Evolutionary conservation across 2,888 invertebrate genomes (phyloP), one percentile per base, ranked within the genome.

Genomic region (Drosophila falleni): DNA sequence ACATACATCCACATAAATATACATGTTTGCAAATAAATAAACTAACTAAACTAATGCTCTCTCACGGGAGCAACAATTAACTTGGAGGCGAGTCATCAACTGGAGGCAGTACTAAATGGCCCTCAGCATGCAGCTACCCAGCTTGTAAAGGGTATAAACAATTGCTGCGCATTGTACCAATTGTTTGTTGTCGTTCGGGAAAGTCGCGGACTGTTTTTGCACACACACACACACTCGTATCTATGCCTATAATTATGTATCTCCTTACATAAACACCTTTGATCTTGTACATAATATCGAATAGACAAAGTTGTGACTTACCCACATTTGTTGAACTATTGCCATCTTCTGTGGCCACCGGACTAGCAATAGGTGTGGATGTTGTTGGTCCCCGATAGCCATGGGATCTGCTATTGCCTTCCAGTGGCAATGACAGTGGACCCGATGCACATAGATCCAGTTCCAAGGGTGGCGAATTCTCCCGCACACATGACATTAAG

Each of bases 401-500:
- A 62, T 72, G 74, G n/a, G 74, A 76, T 68, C 77, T 77, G 67
- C 69, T 68, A 59, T 71, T 72, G 64, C 78, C 72, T 63, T 84
- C 87, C 53, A 50, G 9, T 8, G 91, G 91, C 82, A 92, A 74
- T 23, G 92, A 92, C 71, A 92, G 76, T 35, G 92, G 91, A 55
- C 91, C 92, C 51, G 89, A 85, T 19, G 56, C 81, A 63, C 73
- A 74, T 60, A 81, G 78, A 65, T 90, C 91, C 90, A 91, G 78
- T 62, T 92, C 92, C 69, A 92, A 64, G 42, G 93, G 93, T 62
- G 93, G 93, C 62, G 93, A 93, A 69, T 93, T 93, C 78, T 93
- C 92, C 70, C 93, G 90, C 79, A 93, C 92, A 84, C 93, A 93
- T 67, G 93, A 93, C 93, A 93, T 93, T 76, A 93, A 75, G 68